Base-by-base conservation (phyloP, 2,113 vertebrate genomes). In the Jacana jacana region DNA sequence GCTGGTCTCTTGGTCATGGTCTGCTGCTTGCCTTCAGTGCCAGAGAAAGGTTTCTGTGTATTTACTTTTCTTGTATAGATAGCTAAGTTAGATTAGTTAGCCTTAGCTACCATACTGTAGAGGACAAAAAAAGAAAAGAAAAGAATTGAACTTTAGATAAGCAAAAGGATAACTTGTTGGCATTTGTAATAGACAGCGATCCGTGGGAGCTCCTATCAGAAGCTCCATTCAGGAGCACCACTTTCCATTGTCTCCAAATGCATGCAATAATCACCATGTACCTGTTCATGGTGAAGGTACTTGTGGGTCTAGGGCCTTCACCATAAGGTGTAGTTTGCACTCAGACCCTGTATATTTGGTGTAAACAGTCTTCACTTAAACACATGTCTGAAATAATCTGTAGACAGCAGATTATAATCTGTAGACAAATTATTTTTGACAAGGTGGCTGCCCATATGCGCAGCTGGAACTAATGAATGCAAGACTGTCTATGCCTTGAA, bases 371-470 rank as follows among this genome's bases (percentile, higher is more conserved):
- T 71, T 86, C 35, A 54, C 64, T 86, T 93, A 93, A 93, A 78
- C 48, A 83, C 30, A 44, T 4, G 0, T 91, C 81, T 87, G 49
- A 91, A 95, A 37, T 79, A 82, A 89, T 91, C 57, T 77, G 70
- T 77, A 85, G 84, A 93, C 93, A 86, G 79, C 55, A 83, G n/a
- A n/a, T n/a, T n/a, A 37, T 79, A 82, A 89, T 91, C 57, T 77
- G 70, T 77, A 85, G 84, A 93, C 93, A 86, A 83, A 84, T 89
- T 92, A 81, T 61, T 87, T 86, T 89, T 95, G 89, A 63, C 91
- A 92, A 92, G 52, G 52, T 95, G 86, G 52, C 77, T 91, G 65
- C 19, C 61, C 66, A 57, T 79, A 91, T 89, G 75, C 81, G 92
- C 0, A 13, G 37, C 89, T 95, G 70, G 73, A 91, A 80, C 63